phyloP scores from a whole-genome alignment of 2,113 vertebrate genomes.

The Plotosus lineatus region DNA sequence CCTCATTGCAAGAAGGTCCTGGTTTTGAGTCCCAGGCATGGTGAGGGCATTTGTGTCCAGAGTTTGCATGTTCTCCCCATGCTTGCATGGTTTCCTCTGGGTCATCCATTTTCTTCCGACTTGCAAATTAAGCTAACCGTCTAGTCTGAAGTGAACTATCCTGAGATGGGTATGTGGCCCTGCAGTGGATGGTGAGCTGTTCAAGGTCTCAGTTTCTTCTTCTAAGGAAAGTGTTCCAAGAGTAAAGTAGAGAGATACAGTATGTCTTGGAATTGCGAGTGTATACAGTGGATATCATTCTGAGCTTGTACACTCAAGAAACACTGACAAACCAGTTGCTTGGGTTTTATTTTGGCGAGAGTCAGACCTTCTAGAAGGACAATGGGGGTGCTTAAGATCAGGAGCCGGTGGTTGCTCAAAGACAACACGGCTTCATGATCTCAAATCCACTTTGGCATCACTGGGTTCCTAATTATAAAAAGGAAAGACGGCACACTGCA shows the following conservation, averaged over 20 bases:
- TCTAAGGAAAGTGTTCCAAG: not conserved
- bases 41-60: too few species aligned
- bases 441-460: constrained; percentile 5
- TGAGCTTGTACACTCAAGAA: not conserved
- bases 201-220: too few species aligned
- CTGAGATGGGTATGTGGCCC: too few species aligned
- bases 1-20: too few species aligned
- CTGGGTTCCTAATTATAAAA: not conserved
- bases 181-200: too few species aligned
- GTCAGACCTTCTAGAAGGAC: not conserved
- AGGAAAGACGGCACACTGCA: not conserved
- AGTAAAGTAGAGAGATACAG: not conserved
- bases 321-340: not conserved
- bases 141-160: too few species aligned
- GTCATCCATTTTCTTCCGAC: too few species aligned
- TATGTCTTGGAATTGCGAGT: not conserved
- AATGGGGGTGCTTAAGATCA: constrained; percentile 1
- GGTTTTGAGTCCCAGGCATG: too few species aligned
- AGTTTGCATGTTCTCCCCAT: too few species aligned
- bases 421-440: constrained; percentile 3
- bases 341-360: not conserved
- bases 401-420: not conserved
- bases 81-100: too few species aligned
- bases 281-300: not conserved
- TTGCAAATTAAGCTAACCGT: too few species aligned